A percentile compares a stretch with the other conserved stretches of the same genome.
These are phyloP conservation scores for Eurois occulta DNA, from an alignment of 2,888 invertebrate species.

Conservation along the genomic window DNA sequence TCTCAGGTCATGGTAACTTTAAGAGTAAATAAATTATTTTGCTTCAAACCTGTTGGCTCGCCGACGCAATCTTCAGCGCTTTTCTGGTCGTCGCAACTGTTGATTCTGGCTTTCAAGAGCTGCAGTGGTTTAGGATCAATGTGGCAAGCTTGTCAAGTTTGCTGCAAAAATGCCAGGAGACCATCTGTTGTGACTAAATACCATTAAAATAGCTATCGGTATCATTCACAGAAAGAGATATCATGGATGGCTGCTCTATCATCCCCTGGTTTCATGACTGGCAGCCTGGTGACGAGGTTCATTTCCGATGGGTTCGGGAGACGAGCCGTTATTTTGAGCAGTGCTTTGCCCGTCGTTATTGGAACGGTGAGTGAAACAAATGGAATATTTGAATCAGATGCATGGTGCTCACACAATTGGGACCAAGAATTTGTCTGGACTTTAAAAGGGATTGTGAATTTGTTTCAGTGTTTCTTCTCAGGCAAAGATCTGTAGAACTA, in stretches of 20 bases:
- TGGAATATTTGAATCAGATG: not conserved
- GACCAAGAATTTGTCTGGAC: too few species aligned
- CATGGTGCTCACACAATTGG: too few species aligned
- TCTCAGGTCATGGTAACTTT: not conserved
- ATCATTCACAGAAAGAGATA: conserved; percentile 50
- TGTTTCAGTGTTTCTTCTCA: too few species aligned
- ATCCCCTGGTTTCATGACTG: conserved; percentile 79
- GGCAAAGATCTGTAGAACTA: too few species aligned
- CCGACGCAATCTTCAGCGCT: not conserved
- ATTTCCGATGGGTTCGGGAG: conserved; percentile 79
- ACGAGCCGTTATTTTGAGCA: conserved; percentile 74
- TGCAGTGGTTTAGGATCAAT: not conserved
- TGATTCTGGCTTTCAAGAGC: not conserved
- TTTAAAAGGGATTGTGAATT: too few species aligned
- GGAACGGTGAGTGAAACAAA: conserved; percentile 76
- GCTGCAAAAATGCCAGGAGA: not conserved
- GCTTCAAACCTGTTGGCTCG: too few species aligned
- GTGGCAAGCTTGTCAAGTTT: not conserved
- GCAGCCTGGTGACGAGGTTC: conserved; percentile 78
- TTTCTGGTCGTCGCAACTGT: not conserved
- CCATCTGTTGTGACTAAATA: not conserved
- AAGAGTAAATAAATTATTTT: not conserved
- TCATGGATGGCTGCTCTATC: conserved; percentile 78
- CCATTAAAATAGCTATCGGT: not conserved
- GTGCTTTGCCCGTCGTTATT: conserved; percentile 76